Evolutionary conservation across 2,888 invertebrate genomes (phyloP), one percentile per base, ranked within the genome.

Genomic region (Ophion slaviceki): DNA sequence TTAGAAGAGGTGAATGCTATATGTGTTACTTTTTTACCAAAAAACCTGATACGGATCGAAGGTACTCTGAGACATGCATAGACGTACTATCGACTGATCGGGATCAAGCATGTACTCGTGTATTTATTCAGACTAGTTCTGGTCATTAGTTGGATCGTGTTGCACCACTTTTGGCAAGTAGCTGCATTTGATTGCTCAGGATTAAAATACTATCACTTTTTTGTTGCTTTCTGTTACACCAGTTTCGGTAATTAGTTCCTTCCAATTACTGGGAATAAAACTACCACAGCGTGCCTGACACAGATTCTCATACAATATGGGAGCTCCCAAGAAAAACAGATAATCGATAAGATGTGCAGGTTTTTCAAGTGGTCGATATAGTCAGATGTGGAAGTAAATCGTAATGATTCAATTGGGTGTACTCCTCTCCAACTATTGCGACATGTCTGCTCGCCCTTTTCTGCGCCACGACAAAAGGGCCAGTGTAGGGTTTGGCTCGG

Each of bases 11-110:
- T 57, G 74, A 75, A 40, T 53, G 64, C 62, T 64, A 67, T 24
- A 36, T 66, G 68, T 57, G 45, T 11, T 47, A 8, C 32, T 36
- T 59, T 71, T 59, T 59, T 20, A 57, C 40, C 45, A 61, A 53
- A 78, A 47, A 79, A 81, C 81, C 66, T 80, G 66, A 53, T 78
- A 75, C 70, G 36, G 20, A 53, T 59, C 5, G 11, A 20, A 67
- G 68, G 70, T 47, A 80, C 32, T 53, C 20, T 71, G 64, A 80
- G 71, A 78, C 78, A 74, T 61, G 72, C 28, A 80, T 70, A 80
- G 24, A 80, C 80, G 80, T 80, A 57, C 80, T 66, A 24, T 76
- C 47, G n/a, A 70, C 24, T 24, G 81, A 74, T 45, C n/a, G n/a
- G 14, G 61, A n/a, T 67, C 20, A 5, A 66, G 47, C 24, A 24